Evolutionary conservation across 2,113 vertebrate genomes (phyloP), one percentile per base, ranked within the genome.

Genomic region (Prionailurus viverrinus): DNA sequence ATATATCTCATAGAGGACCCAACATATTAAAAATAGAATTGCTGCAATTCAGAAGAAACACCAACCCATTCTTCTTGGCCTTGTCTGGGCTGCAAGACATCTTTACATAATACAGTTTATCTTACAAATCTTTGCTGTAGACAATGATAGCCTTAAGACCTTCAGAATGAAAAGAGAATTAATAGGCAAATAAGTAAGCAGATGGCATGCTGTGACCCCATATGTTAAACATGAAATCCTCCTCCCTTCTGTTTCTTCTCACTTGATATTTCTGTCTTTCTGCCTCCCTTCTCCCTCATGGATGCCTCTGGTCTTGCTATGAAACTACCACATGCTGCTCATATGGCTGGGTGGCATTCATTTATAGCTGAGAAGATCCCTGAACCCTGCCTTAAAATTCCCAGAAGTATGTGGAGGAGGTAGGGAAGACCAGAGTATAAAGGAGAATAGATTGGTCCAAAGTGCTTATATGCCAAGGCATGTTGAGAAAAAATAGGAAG

Each of bases 1-100:
- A 87, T 78, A 41, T 21, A 88, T n/a, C 15, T 78, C 39, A 88
- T 71, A 53, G 6, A 71, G 51, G 82, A 91, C 27, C 31, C 53
- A 95, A 89, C n/a, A 41, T 83, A 92, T 36, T 91, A 65, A 63
- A 74, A 83, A 61, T 65, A 91, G 36, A 96, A 94, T 76, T 91
- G 66, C 31, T 91, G 18, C 55, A 81, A 82, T 23, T 51, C 53
- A 48, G n/a, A 85, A 88, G 79, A 65, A 93, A 68, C 87, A 94
- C 21, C 45, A 66, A 82, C 8, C 33, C 21, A 61, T 69, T 4
- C 29, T 82, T 39, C 73, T 39, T 79, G 41, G 29, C 76, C 41
- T 89, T 88, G 33, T 90, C 79, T 85, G n/a, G 91, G 39, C 13
- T 23, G 14, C 48, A 68, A 91, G 85, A 19, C 21, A 58, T 82